Evolutionary conservation across 2,113 vertebrate genomes (phyloP).

Genomic region (Strix uralensis): DNA sequence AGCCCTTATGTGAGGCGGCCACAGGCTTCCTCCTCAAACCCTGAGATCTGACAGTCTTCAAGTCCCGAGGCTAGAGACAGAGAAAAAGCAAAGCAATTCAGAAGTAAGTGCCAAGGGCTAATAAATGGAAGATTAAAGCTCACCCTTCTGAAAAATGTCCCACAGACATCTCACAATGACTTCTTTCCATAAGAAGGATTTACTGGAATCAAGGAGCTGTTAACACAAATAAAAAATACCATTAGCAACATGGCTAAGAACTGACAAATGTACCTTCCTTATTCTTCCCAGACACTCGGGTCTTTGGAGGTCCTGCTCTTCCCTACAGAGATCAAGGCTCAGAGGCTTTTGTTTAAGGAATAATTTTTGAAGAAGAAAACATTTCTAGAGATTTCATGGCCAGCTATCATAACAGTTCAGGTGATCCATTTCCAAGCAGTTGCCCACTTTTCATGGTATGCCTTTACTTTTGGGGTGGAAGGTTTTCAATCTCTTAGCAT

Average conservation of each 20-base stretch:
- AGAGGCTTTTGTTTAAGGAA: neutral
- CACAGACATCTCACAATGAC: neutral
- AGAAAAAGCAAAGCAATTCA: neutral
- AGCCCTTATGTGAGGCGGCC: neutral
- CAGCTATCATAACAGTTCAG: neutral
- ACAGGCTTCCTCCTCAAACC: neutral
- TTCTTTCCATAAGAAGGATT: neutral
- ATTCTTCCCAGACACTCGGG: neutral
- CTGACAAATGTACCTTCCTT: neutral
- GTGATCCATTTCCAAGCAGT: neutral
- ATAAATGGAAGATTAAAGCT: neutral
- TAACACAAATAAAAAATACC: neutral
- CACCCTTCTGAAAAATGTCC: neutral
- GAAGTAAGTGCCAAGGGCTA: neutral
- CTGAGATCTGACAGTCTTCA: neutral
- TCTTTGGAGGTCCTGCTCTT: neutral
- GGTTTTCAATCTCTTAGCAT: neutral
- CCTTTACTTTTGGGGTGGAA: neutral
- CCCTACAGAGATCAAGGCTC: neutral
- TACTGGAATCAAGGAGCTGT: neutral
- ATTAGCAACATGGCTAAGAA: neutral
- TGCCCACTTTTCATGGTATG: neutral
- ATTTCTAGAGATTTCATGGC: neutral
- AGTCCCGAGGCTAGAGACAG: neutral
- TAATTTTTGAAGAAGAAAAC: neutral